Conservation (phyloP, 2,888 invertebrate genomes). For the Thecocarcelia acutangulata region DNA sequence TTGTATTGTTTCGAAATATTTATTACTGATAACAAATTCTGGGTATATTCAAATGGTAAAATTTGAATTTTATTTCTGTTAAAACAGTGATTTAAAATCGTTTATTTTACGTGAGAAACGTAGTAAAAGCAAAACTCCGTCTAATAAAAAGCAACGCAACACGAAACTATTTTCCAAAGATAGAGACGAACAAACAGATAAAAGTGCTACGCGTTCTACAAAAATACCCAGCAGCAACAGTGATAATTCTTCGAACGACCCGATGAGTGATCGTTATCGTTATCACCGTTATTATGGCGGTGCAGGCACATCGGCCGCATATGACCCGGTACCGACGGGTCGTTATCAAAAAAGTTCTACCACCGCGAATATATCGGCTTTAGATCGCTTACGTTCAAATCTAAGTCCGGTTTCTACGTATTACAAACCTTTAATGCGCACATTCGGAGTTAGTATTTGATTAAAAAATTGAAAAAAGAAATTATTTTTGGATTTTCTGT, state of each 20-base stretch:
- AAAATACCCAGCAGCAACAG: conserved; percentile 69
- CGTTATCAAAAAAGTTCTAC: conserved; percentile 79
- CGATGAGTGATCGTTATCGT: conserved; percentile 80
- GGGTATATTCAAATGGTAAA: conserved; percentile 33
- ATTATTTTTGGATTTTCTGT: conserved; percentile 33
- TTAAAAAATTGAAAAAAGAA: conserved; percentile 9
- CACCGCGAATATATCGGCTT: conserved; percentile 76
- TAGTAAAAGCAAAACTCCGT: conserved; percentile 74
- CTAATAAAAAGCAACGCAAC: conserved; percentile 72
- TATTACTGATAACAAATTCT: conserved; percentile 20
- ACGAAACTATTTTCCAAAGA: conserved; percentile 62
- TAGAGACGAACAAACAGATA: conserved; percentile 68
- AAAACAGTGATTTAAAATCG: conserved; percentile 70
- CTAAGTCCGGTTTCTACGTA: conserved; percentile 80
- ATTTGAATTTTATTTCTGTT: conserved; percentile 14
- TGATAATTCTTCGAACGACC: conserved; percentile 63
- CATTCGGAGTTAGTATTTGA: conserved; percentile 80
- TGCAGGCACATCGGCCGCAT: conserved; percentile 68
- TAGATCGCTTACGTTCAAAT: conserved; percentile 80
- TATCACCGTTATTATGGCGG: conserved; percentile 77
- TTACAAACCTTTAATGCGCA: conserved; percentile 80
- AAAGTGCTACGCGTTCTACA: conserved; percentile 56
- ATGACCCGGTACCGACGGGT: conserved; percentile 66
- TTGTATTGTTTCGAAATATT: conserved; percentile 44
- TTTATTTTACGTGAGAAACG: conserved; percentile 68